These are phyloP conservation scores for Nymphalis c-album DNA, from an alignment of 2,888 invertebrate genomes.

Conservation along the genomic window DNA sequence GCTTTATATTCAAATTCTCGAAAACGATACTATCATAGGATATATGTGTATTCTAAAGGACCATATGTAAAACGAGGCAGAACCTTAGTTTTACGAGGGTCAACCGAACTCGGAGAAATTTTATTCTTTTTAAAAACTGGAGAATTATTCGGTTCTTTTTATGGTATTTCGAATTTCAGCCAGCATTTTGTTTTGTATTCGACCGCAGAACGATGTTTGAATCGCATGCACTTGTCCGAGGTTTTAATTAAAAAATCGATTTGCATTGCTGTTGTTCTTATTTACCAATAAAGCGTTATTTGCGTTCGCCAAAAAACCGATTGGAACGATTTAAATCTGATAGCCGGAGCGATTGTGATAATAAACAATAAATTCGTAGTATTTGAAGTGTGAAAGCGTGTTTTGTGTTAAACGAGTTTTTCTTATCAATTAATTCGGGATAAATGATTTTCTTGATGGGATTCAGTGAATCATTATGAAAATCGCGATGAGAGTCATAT, in stretches of 20 bases:
- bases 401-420: constrained; percentile 5
- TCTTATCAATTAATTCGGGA: constrained; percentile 13
- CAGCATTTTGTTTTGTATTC: constrained; percentile 24
- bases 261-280: constrained; percentile 28
- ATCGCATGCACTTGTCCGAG: constrained; percentile 28
- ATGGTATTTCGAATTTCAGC: constrained; percentile 1
- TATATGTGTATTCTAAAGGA: constrained; percentile 8
- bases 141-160: constrained; percentile 32
- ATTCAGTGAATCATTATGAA: background rate
- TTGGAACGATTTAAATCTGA: constrained; percentile 33
- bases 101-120: constrained; percentile 26
- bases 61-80: constrained; percentile 35
- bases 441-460: background rate
- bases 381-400: constrained; percentile 1
- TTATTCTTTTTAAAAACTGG: constrained; percentile 38
- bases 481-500: background rate
- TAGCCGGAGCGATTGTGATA: constrained; percentile 22
- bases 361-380: constrained; percentile 22
- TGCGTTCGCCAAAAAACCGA: constrained; percentile 31
- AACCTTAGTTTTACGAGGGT: constrained; percentile 35
- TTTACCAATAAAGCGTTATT: constrained; percentile 35
- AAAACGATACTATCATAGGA: constrained; percentile 16
- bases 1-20: constrained; percentile 16
- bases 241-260: constrained; percentile 34
- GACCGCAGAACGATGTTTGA: constrained; percentile 26